These are phyloP conservation scores for Poecilia gillii DNA, from an alignment of 2,797 vertebrate genomes.

Conservation along the genomic window DNA sequence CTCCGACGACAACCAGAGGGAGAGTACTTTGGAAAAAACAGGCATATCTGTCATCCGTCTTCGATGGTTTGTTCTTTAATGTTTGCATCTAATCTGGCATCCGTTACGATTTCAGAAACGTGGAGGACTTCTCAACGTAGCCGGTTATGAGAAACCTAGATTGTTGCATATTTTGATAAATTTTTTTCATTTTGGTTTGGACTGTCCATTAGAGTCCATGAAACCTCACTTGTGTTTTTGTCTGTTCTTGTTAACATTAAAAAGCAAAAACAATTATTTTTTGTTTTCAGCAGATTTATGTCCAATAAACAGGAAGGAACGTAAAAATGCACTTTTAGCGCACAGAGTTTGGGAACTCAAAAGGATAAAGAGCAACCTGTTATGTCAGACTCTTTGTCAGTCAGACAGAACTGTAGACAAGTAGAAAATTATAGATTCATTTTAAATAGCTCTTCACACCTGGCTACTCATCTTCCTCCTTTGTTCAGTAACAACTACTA, in stretches of 20 bases:
- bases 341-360: neutral
- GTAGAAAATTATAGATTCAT: neutral
- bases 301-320: neutral
- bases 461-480: neutral
- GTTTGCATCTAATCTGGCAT: neutral
- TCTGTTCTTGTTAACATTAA: neutral
- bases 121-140: neutral
- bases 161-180: neutral
- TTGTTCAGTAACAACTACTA: neutral
- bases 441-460: neutral
- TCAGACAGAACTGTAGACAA: neutral
- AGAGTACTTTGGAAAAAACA: constrained; percentile 2
- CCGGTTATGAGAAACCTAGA: neutral
- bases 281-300: neutral
- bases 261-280: neutral
- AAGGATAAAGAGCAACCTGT: neutral
- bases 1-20: constrained; percentile 13
- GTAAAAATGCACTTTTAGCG: neutral
- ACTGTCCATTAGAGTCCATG: neutral
- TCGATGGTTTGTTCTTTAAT: neutral
- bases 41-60: neutral
- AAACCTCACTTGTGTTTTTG: neutral
- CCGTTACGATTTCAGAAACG: neutral
- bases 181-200: neutral
- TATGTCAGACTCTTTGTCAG: neutral